A percentile compares a stretch with the other conserved stretches of the same genome.
phyloP scores from a whole-genome alignment of 1,140 invertebrate genomes.

The Ladona fulva region DNA sequence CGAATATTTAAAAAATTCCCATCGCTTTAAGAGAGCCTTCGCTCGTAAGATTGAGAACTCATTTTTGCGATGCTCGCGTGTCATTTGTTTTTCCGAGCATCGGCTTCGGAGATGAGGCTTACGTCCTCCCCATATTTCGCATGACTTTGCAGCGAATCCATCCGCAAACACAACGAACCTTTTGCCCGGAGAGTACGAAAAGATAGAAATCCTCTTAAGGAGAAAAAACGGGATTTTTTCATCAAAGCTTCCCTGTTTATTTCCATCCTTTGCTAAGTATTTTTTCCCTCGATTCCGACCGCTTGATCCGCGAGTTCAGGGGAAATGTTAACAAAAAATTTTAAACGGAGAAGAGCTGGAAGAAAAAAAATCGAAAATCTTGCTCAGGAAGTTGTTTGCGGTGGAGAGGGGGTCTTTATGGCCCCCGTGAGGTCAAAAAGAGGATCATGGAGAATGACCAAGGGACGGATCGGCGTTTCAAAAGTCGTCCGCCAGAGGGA shows the following conservation, averaged over 20 bases:
- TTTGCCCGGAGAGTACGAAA: neutral
- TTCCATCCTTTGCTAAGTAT: neutral
- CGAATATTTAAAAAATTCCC: too few species aligned
- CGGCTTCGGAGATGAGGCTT: too few species aligned
- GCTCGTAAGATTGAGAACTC: too few species aligned
- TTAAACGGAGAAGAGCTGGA: neutral
- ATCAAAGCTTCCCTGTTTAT: neutral
- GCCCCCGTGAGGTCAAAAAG: neutral
- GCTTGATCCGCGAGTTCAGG: neutral
- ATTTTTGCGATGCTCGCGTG: too few species aligned
- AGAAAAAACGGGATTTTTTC: neutral
- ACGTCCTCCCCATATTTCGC: too few species aligned
- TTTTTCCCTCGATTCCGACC: neutral
- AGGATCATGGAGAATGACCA: neutral
- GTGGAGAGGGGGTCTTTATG: neutral
- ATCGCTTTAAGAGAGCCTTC: too few species aligned
- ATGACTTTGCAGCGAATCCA: too few species aligned
- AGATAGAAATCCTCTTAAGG: neutral
- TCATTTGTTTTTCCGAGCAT: too few species aligned
- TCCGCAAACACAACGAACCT: too few species aligned
- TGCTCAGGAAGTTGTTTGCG: neutral
- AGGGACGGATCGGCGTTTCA: neutral
- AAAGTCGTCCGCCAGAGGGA: neutral
- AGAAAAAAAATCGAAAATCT: slow-evolving; percentile 7
- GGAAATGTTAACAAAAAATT: slow-evolving; percentile 8